These are phyloP conservation scores for Lepus europaeus DNA, from an alignment of 2,113 vertebrate genomes.

Conservation along the genomic window DNA sequence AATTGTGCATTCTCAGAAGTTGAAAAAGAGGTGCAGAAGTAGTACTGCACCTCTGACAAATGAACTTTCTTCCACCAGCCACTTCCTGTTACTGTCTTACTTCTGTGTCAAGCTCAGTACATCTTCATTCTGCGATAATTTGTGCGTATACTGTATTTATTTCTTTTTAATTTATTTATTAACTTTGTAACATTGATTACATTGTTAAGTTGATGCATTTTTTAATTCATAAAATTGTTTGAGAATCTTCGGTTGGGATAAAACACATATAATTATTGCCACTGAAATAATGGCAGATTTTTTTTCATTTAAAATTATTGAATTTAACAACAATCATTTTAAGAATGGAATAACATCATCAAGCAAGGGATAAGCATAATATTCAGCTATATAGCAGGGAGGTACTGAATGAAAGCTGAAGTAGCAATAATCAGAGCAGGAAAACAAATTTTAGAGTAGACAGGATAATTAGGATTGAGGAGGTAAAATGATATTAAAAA, in stretches of 20 bases:
- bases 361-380: background rate
- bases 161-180: background rate
- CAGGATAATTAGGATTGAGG: background rate
- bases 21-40: background rate
- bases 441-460: slow-evolving; percentile 1
- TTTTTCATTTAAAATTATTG: background rate
- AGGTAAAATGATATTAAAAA: background rate
- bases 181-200: background rate
- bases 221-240: background rate
- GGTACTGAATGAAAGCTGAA: background rate
- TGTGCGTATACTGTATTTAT: background rate
- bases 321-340: background rate
- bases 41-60: too few relatives aligned
- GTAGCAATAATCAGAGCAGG: background rate
- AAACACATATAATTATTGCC: background rate
- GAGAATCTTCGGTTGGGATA: background rate
- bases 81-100: too few relatives aligned
- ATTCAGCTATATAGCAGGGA: background rate
- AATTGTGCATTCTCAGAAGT: background rate
- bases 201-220: background rate
- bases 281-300: background rate
- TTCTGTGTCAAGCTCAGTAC: background rate
- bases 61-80: background rate
- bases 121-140: background rate
- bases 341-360: slow-evolving; percentile 20